These are phyloP conservation scores for Fulmarus glacialis DNA, from an alignment of 2,113 vertebrate species.

Conservation along the genomic window DNA sequence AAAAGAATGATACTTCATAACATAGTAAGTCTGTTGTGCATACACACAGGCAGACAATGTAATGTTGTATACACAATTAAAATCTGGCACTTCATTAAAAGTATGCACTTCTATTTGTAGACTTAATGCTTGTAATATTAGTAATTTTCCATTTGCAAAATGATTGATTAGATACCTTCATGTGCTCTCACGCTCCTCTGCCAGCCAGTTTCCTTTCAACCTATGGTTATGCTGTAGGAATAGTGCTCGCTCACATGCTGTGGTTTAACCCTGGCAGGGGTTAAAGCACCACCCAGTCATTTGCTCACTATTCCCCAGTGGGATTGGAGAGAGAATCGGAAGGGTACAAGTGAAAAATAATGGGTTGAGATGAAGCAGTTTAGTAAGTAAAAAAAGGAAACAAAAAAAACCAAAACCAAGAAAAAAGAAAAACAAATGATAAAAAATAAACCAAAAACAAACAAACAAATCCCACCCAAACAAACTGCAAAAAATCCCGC, in stretches of 20 bases:
- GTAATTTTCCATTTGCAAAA: background rate
- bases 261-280: background rate
- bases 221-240: background rate
- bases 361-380: background rate
- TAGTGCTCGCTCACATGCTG: accelerated
- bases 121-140: background rate
- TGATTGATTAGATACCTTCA: background rate
- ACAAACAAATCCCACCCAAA: background rate
- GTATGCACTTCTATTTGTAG: background rate
- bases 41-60: background rate
- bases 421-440: background rate
- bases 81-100: background rate
- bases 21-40: background rate
- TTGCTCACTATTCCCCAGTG: background rate
- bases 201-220: background rate
- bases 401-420: background rate
- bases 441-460: background rate
- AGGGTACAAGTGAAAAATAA: background rate
- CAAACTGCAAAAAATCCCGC: background rate
- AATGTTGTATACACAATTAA: background rate
- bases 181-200: background rate
- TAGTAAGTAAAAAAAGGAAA: background rate
- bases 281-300: background rate
- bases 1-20: background rate
- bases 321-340: background rate